phyloP scores from a whole-genome alignment of 2,113 vertebrate genomes.

The Melanerpes aurifrons region DNA sequence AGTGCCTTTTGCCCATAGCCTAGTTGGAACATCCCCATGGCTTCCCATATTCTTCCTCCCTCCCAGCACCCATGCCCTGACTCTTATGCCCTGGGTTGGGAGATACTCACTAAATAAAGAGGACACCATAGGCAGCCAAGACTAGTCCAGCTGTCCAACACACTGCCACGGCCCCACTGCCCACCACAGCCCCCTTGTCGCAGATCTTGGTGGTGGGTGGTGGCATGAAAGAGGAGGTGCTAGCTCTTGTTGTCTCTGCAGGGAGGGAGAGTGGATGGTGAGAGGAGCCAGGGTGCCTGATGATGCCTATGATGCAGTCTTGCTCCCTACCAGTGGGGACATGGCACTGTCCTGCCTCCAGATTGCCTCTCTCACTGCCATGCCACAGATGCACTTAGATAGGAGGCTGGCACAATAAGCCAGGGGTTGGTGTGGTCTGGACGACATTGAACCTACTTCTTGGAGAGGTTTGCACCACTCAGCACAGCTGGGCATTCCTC shows the following conservation, averaged over 20 bases:
- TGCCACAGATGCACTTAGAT: neutral
- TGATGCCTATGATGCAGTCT: neutral
- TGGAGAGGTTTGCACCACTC: neutral
- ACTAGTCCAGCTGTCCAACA: slow-evolving; percentile 70
- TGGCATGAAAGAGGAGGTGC: slow-evolving; percentile 69
- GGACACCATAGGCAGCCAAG: slow-evolving; percentile 61
- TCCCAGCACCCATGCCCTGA: neutral
- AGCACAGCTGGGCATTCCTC: neutral
- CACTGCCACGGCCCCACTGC: slow-evolving; percentile 47
- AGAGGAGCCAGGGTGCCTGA: neutral
- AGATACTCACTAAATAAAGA: slow-evolving; percentile 76
- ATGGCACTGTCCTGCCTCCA: fast-evolving
- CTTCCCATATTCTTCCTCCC: neutral
- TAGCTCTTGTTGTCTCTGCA: slow-evolving; percentile 65
- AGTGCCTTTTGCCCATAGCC: neutral
- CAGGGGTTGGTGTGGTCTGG: neutral
- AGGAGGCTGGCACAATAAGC: neutral
- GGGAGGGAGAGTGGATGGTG: neutral
- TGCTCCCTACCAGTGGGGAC: fast-evolving
- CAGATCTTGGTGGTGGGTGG: slow-evolving; percentile 69
- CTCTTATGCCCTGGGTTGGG: fast-evolving
- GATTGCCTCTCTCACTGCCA: neutral
- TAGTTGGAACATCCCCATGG: neutral
- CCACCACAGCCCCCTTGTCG: slow-evolving; percentile 52
- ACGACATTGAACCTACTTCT: neutral